These are phyloP conservation scores for Atta colombica DNA, from an alignment of 1,140 invertebrate species.

Conservation along the genomic window DNA sequence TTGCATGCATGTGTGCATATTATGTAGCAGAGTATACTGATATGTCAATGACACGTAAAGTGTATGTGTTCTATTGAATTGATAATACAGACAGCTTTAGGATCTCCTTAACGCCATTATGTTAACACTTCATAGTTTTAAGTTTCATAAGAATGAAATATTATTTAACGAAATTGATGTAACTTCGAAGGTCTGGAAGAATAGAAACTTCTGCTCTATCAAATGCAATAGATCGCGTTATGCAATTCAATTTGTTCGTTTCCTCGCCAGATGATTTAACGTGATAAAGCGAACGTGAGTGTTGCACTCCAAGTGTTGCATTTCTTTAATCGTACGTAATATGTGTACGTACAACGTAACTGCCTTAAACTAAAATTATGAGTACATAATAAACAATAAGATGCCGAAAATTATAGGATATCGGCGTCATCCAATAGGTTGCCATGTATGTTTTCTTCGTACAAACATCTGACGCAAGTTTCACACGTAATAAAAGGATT, in stretches of 20 bases:
- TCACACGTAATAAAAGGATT: slow-evolving; percentile 7
- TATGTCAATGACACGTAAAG: no score
- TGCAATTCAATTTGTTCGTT: background rate
- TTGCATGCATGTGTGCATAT: no score
- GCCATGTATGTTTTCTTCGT: background rate
- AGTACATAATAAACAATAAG: slow-evolving; percentile 21
- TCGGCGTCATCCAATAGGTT: background rate
- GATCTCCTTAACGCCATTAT: background rate
- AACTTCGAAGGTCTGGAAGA: background rate
- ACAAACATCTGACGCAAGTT: slow-evolving; percentile 12
- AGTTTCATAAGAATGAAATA: background rate
- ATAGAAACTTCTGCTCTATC: background rate
- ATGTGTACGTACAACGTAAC: background rate
- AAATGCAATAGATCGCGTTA: background rate
- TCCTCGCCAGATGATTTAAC: background rate
- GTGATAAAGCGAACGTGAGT: background rate
- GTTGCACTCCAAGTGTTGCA: background rate
- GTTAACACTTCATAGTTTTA: background rate
- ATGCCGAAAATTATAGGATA: slow-evolving; percentile 59
- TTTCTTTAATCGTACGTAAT: background rate
- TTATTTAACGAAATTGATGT: background rate
- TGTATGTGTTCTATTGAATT: no score
- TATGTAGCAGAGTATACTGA: no score
- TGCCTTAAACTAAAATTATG: slow-evolving; percentile 2
- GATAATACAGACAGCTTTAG: no score